These are phyloP conservation scores for Elachura formosa DNA, from an alignment of 2,113 vertebrate genomes.

Conservation along the genomic window DNA sequence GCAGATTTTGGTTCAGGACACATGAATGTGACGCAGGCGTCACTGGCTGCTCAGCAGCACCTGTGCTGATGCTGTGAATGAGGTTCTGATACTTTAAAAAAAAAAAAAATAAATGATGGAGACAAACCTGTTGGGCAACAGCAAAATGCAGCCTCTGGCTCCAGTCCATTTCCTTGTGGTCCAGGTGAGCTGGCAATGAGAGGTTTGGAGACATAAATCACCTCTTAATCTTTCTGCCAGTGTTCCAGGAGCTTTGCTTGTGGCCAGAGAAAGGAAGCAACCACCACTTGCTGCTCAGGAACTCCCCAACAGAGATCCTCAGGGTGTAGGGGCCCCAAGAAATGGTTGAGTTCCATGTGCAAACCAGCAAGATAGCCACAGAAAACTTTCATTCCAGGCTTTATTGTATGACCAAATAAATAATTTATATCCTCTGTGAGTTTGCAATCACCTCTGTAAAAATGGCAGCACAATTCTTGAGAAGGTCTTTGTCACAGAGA, in stretches of 20 bases:
- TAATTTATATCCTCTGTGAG: neutral
- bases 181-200: neutral
- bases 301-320: neutral
- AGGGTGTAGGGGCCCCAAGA: accelerated
- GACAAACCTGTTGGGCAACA: neutral
- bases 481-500: neutral
- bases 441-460: neutral
- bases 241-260: neutral
- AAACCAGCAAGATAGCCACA: neutral
- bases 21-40: neutral
- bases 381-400: neutral
- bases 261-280: neutral
- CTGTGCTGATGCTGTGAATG: neutral
- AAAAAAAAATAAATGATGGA: neutral
- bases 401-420: neutral
- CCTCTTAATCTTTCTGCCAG: neutral
- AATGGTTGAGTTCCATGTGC: neutral
- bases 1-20: neutral
- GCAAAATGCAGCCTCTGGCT: neutral
- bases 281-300: neutral
- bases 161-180: neutral
- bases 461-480: neutral
- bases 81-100: neutral
- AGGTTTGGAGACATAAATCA: neutral
- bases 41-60: too few species aligned